Evolutionary conservation across 1,140 invertebrate genomes (phyloP).

Genomic region (Scaptomyza hsui): DNA sequence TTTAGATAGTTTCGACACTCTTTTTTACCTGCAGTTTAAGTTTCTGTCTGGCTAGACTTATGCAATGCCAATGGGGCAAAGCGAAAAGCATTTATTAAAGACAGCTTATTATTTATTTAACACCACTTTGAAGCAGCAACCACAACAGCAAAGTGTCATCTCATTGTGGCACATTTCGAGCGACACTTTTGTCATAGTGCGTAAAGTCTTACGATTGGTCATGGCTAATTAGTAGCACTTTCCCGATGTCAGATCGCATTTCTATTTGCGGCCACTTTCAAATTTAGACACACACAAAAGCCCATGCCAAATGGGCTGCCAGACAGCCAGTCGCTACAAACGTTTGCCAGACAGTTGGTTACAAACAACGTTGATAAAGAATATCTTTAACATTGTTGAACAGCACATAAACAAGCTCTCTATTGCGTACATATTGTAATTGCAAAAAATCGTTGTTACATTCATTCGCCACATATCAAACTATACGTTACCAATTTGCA

Average conservation of each 20-base stretch:
- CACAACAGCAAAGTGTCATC: slow-evolving; percentile 35
- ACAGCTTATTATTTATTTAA: slow-evolving; percentile 47
- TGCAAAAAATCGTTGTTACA: no score
- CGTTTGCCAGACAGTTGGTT: background rate
- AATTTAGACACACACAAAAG: slow-evolving; percentile 26
- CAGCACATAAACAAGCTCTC: no score
- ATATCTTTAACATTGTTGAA: background rate
- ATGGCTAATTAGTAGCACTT: slow-evolving; percentile 54
- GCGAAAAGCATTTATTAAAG: slow-evolving; percentile 15
- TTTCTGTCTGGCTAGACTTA: slow-evolving; percentile 9
- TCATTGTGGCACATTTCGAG: slow-evolving; percentile 41
- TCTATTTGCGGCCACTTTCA: slow-evolving; percentile 45
- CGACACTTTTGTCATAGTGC: slow-evolving; percentile 31
- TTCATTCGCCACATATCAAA: no score
- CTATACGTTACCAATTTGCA: no score
- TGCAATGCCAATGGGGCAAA: slow-evolving; percentile 1
- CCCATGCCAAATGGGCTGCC: background rate
- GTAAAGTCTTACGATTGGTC: slow-evolving; percentile 25
- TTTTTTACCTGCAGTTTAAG: background rate
- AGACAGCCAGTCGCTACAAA: background rate
- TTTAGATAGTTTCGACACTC: no score
- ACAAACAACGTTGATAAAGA: background rate
- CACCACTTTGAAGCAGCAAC: slow-evolving; percentile 17
- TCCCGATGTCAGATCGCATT: slow-evolving; percentile 40
- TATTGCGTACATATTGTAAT: no score